These are phyloP conservation scores for Kuschelorhynchus macadamiae DNA, from an alignment of 2,888 invertebrate genomes.

Conservation along the genomic window DNA sequence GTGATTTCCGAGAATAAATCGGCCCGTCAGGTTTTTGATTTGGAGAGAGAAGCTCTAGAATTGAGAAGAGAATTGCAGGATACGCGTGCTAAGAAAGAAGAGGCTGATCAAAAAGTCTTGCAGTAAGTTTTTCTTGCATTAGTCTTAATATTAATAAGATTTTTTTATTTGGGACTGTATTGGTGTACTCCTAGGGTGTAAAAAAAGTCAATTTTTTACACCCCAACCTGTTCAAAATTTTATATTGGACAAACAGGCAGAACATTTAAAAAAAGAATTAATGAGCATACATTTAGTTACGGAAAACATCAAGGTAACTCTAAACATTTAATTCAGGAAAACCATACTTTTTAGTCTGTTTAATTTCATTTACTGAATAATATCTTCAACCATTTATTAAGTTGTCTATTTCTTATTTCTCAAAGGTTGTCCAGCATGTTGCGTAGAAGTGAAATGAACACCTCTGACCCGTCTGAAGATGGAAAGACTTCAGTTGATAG, in stretches of 20 bases:
- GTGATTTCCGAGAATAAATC: constrained; percentile 54
- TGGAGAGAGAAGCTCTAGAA: constrained; percentile 71
- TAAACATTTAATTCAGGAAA: too few species aligned
- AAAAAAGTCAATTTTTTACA: too few species aligned
- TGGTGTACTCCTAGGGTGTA: too few species aligned
- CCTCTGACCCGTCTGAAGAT: constrained; percentile 64
- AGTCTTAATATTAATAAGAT: neutral
- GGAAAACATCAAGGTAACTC: too few species aligned
- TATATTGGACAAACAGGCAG: too few species aligned
- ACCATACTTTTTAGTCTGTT: too few species aligned
- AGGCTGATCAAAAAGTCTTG: constrained; percentile 72
- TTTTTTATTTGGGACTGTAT: too few species aligned
- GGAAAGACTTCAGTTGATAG: constrained; percentile 63
- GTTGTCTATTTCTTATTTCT: constrained; percentile 35
- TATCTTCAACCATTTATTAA: too few species aligned
- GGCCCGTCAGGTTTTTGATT: constrained; percentile 67
- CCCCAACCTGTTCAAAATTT: too few species aligned
- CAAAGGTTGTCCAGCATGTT: constrained; percentile 72
- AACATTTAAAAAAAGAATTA: too few species aligned
- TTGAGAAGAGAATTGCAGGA: constrained; percentile 73
- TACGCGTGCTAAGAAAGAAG: constrained; percentile 72
- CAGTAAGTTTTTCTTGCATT: constrained; percentile 69
- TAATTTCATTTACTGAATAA: too few species aligned
- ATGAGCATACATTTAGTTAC: too few species aligned
- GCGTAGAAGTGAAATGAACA: constrained; percentile 59